A percentile compares a stretch with the other conserved stretches of the same genome.
Conservation (phyloP, 2,888 invertebrate species). For the Stratiomys singularior region DNA sequence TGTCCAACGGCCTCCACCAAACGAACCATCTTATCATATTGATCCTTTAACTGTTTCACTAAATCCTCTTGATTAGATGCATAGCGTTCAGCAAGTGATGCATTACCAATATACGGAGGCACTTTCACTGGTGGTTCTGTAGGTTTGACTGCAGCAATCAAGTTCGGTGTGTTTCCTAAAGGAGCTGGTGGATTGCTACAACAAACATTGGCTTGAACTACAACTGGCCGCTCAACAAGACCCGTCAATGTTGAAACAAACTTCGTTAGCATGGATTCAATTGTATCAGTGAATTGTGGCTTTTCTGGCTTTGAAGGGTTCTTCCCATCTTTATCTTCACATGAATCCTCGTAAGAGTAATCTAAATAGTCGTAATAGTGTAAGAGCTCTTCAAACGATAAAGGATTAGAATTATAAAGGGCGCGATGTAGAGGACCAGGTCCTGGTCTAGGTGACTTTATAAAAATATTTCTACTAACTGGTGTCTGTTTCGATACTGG, state of each 20-base stretch:
- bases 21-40: not conserved
- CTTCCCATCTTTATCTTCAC: not conserved
- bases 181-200: not conserved
- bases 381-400: not conserved
- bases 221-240: not conserved
- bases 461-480: not conserved
- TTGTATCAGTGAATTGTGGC: not conserved
- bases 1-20: not conserved
- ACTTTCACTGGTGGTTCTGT: not conserved
- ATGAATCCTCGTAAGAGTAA: not conserved
- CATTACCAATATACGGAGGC: not conserved
- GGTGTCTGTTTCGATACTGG: not conserved
- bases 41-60: not conserved
- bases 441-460: not conserved
- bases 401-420: not conserved
- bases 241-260: not conserved
- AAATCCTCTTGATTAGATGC: not conserved
- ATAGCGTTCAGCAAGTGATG: not conserved
- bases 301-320: not conserved
- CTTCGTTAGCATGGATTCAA: conserved; percentile 2
- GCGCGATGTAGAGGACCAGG: conserved; percentile 10
- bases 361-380: conserved; percentile 8
- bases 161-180: not conserved
- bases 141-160: not conserved
- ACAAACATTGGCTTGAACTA: conserved; percentile 18